Evolutionary conservation across 2,888 invertebrate species (phyloP), one percentile per base, ranked within the genome.

Genomic region (Frankliniella intonsa): DNA sequence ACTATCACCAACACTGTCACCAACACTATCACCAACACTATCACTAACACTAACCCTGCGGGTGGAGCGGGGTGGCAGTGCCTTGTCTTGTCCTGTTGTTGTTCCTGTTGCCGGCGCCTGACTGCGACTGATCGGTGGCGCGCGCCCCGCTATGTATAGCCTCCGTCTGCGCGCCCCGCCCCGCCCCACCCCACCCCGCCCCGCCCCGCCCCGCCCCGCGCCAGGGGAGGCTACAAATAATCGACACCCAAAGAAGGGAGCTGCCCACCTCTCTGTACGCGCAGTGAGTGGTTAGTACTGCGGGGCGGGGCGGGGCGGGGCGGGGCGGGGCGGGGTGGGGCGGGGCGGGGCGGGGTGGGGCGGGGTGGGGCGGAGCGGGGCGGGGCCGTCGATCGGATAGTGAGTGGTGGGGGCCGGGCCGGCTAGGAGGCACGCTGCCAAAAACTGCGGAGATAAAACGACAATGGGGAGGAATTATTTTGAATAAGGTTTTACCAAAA

Each of bases 91-190:
- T 55, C 22, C 25, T 76, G 81, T 81, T 79, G 81, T 80, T 83
- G 81, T 80, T 80, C 81, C 81, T 80, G 82, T 82, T 65, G 81
- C 82, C 82, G 80, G 82, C 69, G 69, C 25, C 69, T 76, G 69
- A 25, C 69, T 76, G 69, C 69, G 69, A 76, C 69, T 76, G 69
- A 76, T 9, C 69, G 69, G 11, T 25, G 22, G 69, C 25, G 25
- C 12, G 25, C 25, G 69, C 25, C 25, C 69, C 69, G 69, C 69
- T 76, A 76, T 76, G 69, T 76, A 76, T 76, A 76, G 69, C 82
- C 81, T 76, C 69, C 51, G 10, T 12, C 79, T 3, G 50, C 17
- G 80, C 10, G 65, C 50, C 86, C 86, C 86, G 55, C 82, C 55
- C 50, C 86, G 81, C 81, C 80, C 82, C 81, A 38, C 55, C 25